Conservation (phyloP, 2,888 invertebrate species). For the Erynnis tages region DNA sequence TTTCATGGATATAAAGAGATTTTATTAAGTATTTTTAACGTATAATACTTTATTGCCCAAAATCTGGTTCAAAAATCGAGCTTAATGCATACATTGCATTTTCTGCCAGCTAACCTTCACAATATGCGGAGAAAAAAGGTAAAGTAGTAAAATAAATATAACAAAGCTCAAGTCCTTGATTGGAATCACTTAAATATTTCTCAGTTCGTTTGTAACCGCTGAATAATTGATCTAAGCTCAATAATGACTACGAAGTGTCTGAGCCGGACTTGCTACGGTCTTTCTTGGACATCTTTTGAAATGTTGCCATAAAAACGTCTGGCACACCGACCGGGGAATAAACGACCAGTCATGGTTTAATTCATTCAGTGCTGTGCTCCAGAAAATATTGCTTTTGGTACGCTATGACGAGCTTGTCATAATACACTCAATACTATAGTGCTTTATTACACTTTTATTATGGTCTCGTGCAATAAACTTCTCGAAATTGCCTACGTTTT, state of each 20-base stretch:
- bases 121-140: no score
- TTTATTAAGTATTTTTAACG: no score
- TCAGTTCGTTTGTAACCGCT: no score
- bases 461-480: slow-evolving; percentile 34
- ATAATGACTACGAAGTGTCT: slow-evolving; percentile 1
- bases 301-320: slow-evolving; percentile 8
- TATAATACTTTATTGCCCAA: no score
- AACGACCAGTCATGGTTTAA: slow-evolving; percentile 22
- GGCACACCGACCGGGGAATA: slow-evolving; percentile 9
- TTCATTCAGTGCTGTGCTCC: slow-evolving; percentile 24
- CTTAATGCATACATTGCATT: no score
- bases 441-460: slow-evolving; percentile 28
- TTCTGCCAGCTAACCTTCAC: no score
- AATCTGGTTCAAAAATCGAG: no score
- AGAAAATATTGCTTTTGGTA: slow-evolving; percentile 25
- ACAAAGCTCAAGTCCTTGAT: no score
- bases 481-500: slow-evolving; percentile 48
- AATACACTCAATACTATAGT: slow-evolving; percentile 28
- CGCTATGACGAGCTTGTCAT: slow-evolving; percentile 18
- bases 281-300: slow-evolving; percentile 6
- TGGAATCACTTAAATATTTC: no score
- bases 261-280: background rate
- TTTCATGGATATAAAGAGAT: no score
- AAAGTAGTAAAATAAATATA: no score
- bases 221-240: background rate